phyloP scores from a whole-genome alignment of 2,113 vertebrate species.

The Osmerus mordax region DNA sequence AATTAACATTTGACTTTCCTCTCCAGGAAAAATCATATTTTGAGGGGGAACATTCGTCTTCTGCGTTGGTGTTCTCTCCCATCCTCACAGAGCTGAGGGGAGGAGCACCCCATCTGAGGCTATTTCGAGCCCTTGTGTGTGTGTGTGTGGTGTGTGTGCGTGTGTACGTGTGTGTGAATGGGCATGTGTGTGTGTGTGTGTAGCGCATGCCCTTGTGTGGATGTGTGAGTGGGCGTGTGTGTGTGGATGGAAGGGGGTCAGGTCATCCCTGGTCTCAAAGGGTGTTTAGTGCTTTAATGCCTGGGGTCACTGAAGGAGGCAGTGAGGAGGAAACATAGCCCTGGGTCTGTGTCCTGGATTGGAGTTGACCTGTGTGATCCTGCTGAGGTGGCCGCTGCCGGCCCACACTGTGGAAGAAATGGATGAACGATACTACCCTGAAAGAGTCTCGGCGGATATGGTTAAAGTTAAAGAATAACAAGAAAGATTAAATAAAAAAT shows the following conservation, averaged over 20 bases:
- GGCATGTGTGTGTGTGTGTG: too few species aligned
- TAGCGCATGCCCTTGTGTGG: too few species aligned
- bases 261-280: not conserved
- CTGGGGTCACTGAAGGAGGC: not conserved
- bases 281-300: conserved; percentile 10
- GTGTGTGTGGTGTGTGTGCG: too few species aligned
- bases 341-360: not conserved
- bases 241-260: not conserved
- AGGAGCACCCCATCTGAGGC: not conserved
- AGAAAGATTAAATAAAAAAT: too few species aligned
- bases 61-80: not conserved
- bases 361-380: not conserved
- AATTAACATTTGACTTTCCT: conserved; percentile 12
- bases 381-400: not conserved
- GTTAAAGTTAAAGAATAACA: too few species aligned
- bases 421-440: too few species aligned
- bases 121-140: too few species aligned
- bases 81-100: not conserved
- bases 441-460: too few species aligned
- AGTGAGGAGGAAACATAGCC: not conserved
- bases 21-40: conserved; percentile 21
- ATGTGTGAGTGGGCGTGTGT: too few species aligned
- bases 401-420: not conserved
- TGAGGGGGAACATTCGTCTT: not conserved
- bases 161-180: too few species aligned